These are phyloP conservation scores for Ptilodon capucinus DNA, from an alignment of 2,888 invertebrate species.

Conservation along the genomic window DNA sequence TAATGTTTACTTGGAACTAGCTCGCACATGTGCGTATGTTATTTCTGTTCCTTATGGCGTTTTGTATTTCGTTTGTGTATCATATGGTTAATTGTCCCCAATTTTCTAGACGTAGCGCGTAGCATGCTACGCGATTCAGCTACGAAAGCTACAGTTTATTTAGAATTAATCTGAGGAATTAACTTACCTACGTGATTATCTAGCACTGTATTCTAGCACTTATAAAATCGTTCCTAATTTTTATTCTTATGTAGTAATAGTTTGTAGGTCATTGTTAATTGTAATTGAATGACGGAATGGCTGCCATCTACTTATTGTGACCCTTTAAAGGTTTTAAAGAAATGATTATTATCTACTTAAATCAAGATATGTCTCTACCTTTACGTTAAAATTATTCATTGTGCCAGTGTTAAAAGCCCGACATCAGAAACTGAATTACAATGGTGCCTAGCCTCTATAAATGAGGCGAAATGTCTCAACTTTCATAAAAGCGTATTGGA, in stretches of 20 bases:
- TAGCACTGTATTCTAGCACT: too few relatives aligned
- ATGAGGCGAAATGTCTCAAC: slow-evolving; percentile 39
- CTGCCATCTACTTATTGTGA: too few relatives aligned
- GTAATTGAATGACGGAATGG: too few relatives aligned
- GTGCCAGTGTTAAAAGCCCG: not conserved
- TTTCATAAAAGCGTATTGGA: slow-evolving; percentile 61
- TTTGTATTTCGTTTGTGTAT: not conserved
- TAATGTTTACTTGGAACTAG: slow-evolving; percentile 35
- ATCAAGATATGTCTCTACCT: too few relatives aligned
- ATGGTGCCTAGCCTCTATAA: not conserved
- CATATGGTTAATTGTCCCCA: not conserved
- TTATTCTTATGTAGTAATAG: too few relatives aligned
- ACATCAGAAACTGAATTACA: not conserved
- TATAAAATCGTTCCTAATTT: too few relatives aligned
- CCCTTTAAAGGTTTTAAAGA: too few relatives aligned
- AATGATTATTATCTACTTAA: too few relatives aligned
- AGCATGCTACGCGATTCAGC: not conserved
- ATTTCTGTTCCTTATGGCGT: slow-evolving; percentile 5
- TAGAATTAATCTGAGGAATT: not conserved
- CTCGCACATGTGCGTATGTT: slow-evolving; percentile 5
- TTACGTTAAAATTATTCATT: too few relatives aligned
- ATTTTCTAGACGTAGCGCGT: not conserved
- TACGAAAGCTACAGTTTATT: too few relatives aligned
- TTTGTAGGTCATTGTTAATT: too few relatives aligned
- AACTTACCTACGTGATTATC: too few relatives aligned